Percentiles rank a stretch among this genome's conserved stretches.
phyloP scores from a whole-genome alignment of 1,140 invertebrate species.

The Drosophila takahashii region DNA sequence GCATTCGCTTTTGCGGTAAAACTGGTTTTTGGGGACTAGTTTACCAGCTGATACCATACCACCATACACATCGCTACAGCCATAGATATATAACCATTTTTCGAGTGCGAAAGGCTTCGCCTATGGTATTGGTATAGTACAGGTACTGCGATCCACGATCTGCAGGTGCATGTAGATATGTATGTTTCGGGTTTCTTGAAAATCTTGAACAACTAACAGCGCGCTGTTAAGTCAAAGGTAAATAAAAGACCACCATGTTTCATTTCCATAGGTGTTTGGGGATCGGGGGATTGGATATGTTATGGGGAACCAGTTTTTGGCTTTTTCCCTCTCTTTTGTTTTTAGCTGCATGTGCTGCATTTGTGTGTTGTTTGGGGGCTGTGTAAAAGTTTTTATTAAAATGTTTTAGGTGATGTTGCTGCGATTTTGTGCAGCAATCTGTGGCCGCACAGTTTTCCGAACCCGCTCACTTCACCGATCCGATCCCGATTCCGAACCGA shows the following conservation, averaged over 20 bases:
- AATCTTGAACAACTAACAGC: constrained; percentile 60
- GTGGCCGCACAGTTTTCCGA: constrained; percentile 18
- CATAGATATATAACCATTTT: constrained; percentile 1
- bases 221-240: constrained; percentile 64
- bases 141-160: constrained; percentile 51
- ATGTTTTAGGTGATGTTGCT: constrained; percentile 44
- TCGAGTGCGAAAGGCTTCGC: constrained; percentile 35
- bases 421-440: constrained; percentile 46
- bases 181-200: constrained; percentile 7
- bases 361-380: constrained; percentile 17
- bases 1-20: constrained; percentile 52
- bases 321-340: constrained; percentile 43
- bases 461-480: constrained; percentile 51
- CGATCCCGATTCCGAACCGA: neutral
- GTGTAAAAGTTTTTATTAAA: constrained; percentile 60
- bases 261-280: constrained; percentile 56
- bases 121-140: constrained; percentile 10
- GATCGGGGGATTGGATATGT: neutral
- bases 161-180: constrained; percentile 67
- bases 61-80: constrained; percentile 17
- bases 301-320: constrained; percentile 56
- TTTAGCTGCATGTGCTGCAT: constrained; percentile 24
- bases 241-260: constrained; percentile 73
- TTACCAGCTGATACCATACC: constrained; percentile 52
- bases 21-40: constrained; percentile 51